Evolutionary conservation across 1,140 invertebrate species (phyloP).

Genomic region (Aricia agestis): DNA sequence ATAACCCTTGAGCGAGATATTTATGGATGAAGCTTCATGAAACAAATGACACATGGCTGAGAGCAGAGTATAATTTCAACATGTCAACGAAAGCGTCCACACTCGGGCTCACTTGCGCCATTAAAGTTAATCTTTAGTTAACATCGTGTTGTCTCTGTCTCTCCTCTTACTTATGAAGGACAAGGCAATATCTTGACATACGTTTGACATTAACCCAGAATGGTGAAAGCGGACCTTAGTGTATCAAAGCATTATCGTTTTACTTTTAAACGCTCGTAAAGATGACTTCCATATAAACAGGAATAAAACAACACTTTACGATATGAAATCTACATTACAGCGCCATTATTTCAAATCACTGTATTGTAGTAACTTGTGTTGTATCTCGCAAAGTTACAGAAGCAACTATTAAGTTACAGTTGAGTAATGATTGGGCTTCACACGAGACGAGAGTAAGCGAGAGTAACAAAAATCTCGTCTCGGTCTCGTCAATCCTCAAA

Average conservation of each 20-base stretch:
- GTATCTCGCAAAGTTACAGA: too few relatives aligned
- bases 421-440: too few relatives aligned
- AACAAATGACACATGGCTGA: not conserved
- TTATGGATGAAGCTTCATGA: not conserved
- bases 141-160: too few relatives aligned
- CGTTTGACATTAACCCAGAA: too few relatives aligned
- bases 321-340: not conserved
- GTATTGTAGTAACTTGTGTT: not conserved
- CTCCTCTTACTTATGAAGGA: too few relatives aligned
- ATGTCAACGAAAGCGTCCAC: not conserved
- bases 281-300: not conserved
- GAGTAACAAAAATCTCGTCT: too few relatives aligned
- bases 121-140: too few relatives aligned
- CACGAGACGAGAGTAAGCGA: too few relatives aligned
- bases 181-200: too few relatives aligned
- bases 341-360: not conserved
- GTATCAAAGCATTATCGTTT: slow-evolving; percentile 8
- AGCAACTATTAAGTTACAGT: not conserved
- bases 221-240: too few relatives aligned
- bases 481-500: too few relatives aligned
- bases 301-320: slow-evolving; percentile 6
- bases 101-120: too few relatives aligned
- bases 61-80: not conserved
- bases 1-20: not conserved
- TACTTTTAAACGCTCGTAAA: not conserved